Base-by-base conservation (phyloP, 2,797 vertebrate species). In the Acomys russatus region DNA sequence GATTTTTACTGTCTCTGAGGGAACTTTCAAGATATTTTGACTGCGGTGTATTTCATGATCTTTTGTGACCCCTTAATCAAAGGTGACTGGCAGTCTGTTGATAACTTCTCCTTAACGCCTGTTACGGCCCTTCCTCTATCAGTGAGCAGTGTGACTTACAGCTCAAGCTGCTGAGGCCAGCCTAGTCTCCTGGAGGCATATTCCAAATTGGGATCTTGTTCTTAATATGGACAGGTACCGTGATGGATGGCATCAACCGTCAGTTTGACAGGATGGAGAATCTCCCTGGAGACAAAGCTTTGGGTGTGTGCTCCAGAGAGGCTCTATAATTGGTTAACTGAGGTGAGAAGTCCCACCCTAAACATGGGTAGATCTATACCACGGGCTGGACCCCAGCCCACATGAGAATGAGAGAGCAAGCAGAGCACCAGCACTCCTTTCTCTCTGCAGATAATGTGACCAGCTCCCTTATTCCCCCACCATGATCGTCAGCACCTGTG, bases 1-100 rank as follows among this genome's bases (percentile, higher is more conserved):
- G 49, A 84, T 35, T 93, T 96, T 97, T 86, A 76, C 86, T 94
- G 82, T 89, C 70, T 87, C 8, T 85, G 74, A 92, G 78, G 79
- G 85, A 10, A 54, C 54, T 92, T 94, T 86, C 44, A 94, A 77
- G 30, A 77, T 96, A 90, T 90, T 95, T 93, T 84, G 28, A 80
- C 44, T 84, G 35, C 25, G 68, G n/a, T 11, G 14, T 90, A 66
- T 95, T 95, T 96, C 14, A 86, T 92, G 76, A 33, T 96, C 25
- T 51, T 92, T 44, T 4, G 63, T 93, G 79, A 59, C 74, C 49
- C 51, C 35, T 94, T 86, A 83, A 79, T 94, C 68, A 83, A 78
- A 96, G 38, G 80, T 12, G 63, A 89, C 33, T 71, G 2, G 33
- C 33, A 84, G 78, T 30, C 18, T 15, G 51, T 84, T 80, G 71